Evolutionary conservation across 2,888 invertebrate species (phyloP).

Genomic region (Zootermopsis nevadensis): DNA sequence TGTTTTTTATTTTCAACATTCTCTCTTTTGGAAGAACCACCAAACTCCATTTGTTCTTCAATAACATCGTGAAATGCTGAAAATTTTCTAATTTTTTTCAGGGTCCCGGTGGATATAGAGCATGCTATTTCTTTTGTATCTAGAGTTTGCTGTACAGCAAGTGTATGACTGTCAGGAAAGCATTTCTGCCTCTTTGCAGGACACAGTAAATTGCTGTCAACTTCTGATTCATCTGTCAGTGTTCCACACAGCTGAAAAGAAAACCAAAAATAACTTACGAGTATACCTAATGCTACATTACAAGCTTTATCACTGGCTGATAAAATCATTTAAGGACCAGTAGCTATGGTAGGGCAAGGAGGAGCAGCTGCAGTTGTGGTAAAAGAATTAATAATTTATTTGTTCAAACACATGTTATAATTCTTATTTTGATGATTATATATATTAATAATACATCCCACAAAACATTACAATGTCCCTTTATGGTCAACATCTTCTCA

Average conservation of each 20-base stretch:
- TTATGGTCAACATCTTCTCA: no score
- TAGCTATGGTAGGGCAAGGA: no score
- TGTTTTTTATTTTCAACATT: no score
- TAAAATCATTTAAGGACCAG: no score
- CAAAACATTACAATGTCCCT: no score
- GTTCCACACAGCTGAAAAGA: background rate
- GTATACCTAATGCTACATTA: background rate
- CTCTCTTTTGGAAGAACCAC: background rate
- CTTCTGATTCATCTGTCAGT: background rate
- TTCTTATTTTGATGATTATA: no score
- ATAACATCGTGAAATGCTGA: background rate
- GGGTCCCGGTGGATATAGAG: background rate
- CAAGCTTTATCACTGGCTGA: no score
- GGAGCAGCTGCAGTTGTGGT: no score
- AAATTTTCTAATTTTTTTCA: slow-evolving; percentile 22
- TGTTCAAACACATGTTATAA: no score
- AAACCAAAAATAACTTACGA: background rate
- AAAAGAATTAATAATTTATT: no score
- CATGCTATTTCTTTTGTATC: background rate
- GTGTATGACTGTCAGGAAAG: background rate
- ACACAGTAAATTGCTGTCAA: background rate
- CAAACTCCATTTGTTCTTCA: background rate
- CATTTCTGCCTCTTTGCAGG: background rate
- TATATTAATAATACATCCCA: no score
- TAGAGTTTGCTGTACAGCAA: background rate